Evolutionary conservation across 1,140 invertebrate species (phyloP).

Genomic region (Olivierus martensii): DNA sequence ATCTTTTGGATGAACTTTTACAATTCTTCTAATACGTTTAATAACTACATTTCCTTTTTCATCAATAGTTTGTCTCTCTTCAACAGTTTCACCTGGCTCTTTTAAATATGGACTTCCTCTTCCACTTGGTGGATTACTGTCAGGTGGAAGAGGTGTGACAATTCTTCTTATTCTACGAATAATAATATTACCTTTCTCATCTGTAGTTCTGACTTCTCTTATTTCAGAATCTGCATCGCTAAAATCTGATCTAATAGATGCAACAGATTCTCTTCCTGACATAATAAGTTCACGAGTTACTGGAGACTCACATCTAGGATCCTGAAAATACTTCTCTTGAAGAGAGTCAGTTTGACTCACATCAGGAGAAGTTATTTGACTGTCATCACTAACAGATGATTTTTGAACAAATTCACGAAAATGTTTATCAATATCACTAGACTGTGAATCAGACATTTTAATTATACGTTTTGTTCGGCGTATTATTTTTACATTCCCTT

Average conservation of each 20-base stretch:
- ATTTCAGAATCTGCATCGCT: conserved; percentile 3
- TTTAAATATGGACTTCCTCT: neutral
- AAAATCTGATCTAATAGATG: neutral
- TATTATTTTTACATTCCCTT: conserved; percentile 10
- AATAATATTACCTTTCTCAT: conserved; percentile 9
- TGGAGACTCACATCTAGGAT: too few species aligned
- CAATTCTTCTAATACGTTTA: neutral
- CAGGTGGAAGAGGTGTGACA: too few species aligned
- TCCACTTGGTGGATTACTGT: too few species aligned
- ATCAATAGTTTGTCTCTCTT: conserved; percentile 14
- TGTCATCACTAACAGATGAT: too few species aligned
- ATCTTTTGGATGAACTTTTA: too few species aligned
- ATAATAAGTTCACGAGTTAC: too few species aligned
- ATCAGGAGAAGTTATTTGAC: too few species aligned
- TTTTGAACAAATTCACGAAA: conserved; percentile 10
- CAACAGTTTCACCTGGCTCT: conserved; percentile 1
- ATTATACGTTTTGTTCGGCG: conserved; percentile 2
- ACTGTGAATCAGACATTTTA: too few species aligned
- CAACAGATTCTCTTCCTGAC: conserved; percentile 1
- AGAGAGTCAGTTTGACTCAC: too few species aligned
- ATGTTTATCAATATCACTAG: conserved; percentile 10
- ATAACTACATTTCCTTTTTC: conserved; percentile 13
- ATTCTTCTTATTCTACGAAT: too few species aligned
- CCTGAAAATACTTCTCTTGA: too few species aligned
- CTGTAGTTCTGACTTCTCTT: conserved; percentile 9